Conservation (phyloP, 2,113 vertebrate species). For the Entomyzon cyanotis region DNA sequence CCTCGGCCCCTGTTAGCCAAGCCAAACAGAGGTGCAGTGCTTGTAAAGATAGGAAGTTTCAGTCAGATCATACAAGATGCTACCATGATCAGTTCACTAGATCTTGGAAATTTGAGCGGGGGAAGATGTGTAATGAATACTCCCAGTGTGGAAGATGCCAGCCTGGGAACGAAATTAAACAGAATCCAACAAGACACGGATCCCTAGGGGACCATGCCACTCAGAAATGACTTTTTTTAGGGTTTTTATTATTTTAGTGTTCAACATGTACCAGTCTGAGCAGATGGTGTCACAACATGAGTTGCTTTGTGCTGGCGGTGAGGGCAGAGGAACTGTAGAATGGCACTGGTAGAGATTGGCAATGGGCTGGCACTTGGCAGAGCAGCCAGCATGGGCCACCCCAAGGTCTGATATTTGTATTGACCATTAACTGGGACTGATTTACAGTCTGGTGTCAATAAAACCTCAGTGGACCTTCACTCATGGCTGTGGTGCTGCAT, state of each 20-base stretch:
- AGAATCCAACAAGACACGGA: not conserved
- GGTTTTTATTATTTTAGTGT: not conserved
- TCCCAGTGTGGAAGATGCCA: not conserved
- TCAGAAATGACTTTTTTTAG: not conserved
- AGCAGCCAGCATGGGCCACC: not conserved
- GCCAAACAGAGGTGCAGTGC: too few relatives aligned
- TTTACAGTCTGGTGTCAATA: not conserved
- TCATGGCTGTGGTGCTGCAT: fast-evolving
- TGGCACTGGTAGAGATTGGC: not conserved
- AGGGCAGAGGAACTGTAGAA: not conserved
- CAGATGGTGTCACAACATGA: not conserved
- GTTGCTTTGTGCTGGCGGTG: fast-evolving
- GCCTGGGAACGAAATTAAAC: not conserved
- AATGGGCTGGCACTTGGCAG: not conserved
- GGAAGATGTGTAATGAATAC: not conserved
- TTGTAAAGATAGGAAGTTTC: not conserved
- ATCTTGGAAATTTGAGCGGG: not conserved
- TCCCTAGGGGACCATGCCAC: fast-evolving
- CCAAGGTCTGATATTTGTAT: not conserved
- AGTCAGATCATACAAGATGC: not conserved
- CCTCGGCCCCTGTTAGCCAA: not conserved
- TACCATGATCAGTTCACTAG: not conserved
- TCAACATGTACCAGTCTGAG: not conserved
- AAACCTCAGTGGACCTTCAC: fast-evolving
- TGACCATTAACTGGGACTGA: not conserved